phyloP scores from a whole-genome alignment of 2,113 vertebrate species.

The Etheostoma spectabile region DNA sequence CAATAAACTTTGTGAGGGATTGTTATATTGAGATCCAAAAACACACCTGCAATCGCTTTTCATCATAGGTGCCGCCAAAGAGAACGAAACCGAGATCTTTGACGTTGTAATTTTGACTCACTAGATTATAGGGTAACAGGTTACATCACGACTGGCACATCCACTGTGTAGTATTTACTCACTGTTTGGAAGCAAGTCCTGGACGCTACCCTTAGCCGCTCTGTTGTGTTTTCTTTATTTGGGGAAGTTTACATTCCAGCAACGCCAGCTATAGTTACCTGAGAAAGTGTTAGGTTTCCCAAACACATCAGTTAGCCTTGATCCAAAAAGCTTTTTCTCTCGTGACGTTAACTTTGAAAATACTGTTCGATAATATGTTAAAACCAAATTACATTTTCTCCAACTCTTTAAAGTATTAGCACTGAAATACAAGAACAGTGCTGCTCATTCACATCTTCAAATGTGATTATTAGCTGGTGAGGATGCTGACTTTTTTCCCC shows the following conservation, averaged over 20 bases:
- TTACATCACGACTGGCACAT: neutral
- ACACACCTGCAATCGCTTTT: too few relatives aligned
- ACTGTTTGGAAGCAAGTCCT: neutral
- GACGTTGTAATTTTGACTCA: too few relatives aligned
- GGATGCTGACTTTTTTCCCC: neutral
- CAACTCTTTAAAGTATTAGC: neutral
- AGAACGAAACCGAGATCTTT: too few relatives aligned
- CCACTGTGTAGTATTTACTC: neutral
- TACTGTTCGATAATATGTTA: neutral
- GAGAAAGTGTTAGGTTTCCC: neutral
- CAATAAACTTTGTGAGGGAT: slow-evolving; percentile 14
- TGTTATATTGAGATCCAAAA: neutral
- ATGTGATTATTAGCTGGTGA: neutral
- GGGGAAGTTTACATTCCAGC: neutral
- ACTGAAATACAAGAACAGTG: neutral
- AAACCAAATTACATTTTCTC: neutral
- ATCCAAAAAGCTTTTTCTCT: neutral
- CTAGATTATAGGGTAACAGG: neutral
- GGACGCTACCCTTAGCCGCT: neutral
- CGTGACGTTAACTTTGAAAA: neutral
- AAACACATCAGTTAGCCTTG: neutral
- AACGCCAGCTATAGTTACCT: neutral
- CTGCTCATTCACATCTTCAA: neutral
- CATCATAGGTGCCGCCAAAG: too few relatives aligned
- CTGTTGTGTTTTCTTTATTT: neutral